Base-by-base conservation (phyloP, 2,888 invertebrate genomes). In the Lasioglossum villosulum region DNA sequence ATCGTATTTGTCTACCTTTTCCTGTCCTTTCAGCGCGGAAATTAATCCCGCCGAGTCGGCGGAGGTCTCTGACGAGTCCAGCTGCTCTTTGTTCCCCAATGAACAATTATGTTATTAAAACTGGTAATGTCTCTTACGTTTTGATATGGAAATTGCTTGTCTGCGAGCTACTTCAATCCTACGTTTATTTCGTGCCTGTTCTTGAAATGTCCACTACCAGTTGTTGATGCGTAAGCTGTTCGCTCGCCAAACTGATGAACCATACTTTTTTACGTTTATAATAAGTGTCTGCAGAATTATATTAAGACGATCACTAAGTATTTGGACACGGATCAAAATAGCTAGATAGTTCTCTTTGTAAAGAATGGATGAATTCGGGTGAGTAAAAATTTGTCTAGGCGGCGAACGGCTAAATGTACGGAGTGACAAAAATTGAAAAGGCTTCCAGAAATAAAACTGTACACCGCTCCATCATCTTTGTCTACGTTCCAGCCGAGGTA, bases 1-100 rank as follows among this genome's bases (percentile, higher is more conserved):
- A 86, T 86, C 78, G 39, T 52, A 73, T 86, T 74, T 73, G 78
- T n/a, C 10, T 34, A 16, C 63, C 63, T 63, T 63, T 34, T 30
- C 30, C 56, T n/a, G 56, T 56, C n/a, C 12, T n/a, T n/a, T n/a
- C 12, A n/a, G 1, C 56, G n/a, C n/a, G n/a, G n/a, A n/a, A 56
- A 56, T 56, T 12, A 56, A 56, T 56, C 56, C 12, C 4, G n/a
- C 27, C 12, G 56, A n/a, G 56, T n/a, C n/a, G 56, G n/a, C 4
- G 4, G n/a, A n/a, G n/a, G 1, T 12, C n/a, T n/a, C 56, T 4
- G 56, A n/a, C n/a, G n/a, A n/a, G 56, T 56, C 56, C 12, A n/a
- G 12, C 12, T 8, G 63, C 16, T 8, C 63, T 30, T 30, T 63
- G 63, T 30, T 34, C 30, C 16, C 19, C 0, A 19, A 63, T 63